phyloP scores from a whole-genome alignment of 2,888 invertebrate species.

The Deilephila elpenor region DNA sequence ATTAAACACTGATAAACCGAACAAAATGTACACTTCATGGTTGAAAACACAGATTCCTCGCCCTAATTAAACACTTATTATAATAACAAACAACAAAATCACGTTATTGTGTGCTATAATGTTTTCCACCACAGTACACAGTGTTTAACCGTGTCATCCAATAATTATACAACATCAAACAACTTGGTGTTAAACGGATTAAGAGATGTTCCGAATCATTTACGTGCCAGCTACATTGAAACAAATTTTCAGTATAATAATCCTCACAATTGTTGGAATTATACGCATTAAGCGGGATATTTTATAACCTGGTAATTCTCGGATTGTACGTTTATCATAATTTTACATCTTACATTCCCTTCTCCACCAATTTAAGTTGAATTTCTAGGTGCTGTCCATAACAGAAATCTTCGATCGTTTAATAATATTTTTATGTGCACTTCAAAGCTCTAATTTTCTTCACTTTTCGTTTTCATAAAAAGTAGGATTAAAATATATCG shows the following conservation, averaged over 20 bases:
- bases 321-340: not conserved
- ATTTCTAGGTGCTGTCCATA: too few species aligned
- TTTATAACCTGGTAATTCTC: not conserved
- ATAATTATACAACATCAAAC: not conserved
- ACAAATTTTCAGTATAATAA: slow-evolving; percentile 16
- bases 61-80: not conserved
- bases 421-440: too few species aligned
- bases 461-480: not conserved
- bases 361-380: too few species aligned
- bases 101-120: not conserved
- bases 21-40: too few species aligned
- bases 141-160: not conserved
- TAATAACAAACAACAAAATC: not conserved
- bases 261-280: slow-evolving; percentile 5
- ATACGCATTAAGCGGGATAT: not conserved
- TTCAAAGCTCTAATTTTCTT: too few species aligned
- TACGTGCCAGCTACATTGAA: slow-evolving; percentile 16
- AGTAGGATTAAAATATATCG: not conserved
- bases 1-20: too few species aligned
- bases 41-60: not conserved
- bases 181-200: slow-evolving; percentile 7
- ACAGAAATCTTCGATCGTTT: too few species aligned
- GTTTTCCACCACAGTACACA: slow-evolving; percentile 9
- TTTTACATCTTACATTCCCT: not conserved
- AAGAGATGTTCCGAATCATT: slow-evolving; percentile 13